These are phyloP conservation scores for Goniozus legneri DNA, from an alignment of 1,140 invertebrate genomes.

Conservation along the genomic window DNA sequence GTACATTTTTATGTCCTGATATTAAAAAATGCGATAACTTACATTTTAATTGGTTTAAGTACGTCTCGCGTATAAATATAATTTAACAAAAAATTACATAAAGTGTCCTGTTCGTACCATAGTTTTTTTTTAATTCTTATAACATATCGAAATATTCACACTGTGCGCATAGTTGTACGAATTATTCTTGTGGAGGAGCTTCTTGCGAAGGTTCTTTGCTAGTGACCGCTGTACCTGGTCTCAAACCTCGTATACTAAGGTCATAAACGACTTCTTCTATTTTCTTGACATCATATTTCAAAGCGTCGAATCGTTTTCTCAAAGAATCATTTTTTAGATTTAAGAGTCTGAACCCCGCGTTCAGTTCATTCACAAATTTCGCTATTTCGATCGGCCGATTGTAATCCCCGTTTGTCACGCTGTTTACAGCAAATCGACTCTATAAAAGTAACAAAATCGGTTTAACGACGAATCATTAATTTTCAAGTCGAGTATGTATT, in stretches of 20 bases:
- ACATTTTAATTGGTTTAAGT: too few species aligned
- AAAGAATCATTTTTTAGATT: constrained; percentile 90
- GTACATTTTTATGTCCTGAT: too few species aligned
- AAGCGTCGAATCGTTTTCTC: constrained; percentile 81
- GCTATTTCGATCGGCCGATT: constrained; percentile 76
- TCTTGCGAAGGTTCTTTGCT: not conserved
- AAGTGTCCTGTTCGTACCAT: too few species aligned
- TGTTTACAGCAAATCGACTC: constrained; percentile 79
- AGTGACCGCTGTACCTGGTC: constrained; percentile 37
- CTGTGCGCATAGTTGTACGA: too few species aligned
- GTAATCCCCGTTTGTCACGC: constrained; percentile 83
- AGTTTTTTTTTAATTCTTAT: too few species aligned
- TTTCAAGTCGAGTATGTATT: too few species aligned
- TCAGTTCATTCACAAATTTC: constrained; percentile 80
- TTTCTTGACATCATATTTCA: constrained; percentile 94
- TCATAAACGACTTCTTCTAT: constrained; percentile 95
- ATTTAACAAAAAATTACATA: too few species aligned
- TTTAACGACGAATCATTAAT: not conserved
- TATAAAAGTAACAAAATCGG: constrained; percentile 12
- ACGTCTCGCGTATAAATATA: too few species aligned
- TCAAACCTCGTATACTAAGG: constrained; percentile 79
- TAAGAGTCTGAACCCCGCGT: constrained; percentile 81
- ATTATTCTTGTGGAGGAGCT: too few species aligned
- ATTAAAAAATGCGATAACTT: too few species aligned
- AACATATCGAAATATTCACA: too few species aligned